phyloP scores from a whole-genome alignment of 2,888 invertebrate genomes.

The Therioaphis trifolii region DNA sequence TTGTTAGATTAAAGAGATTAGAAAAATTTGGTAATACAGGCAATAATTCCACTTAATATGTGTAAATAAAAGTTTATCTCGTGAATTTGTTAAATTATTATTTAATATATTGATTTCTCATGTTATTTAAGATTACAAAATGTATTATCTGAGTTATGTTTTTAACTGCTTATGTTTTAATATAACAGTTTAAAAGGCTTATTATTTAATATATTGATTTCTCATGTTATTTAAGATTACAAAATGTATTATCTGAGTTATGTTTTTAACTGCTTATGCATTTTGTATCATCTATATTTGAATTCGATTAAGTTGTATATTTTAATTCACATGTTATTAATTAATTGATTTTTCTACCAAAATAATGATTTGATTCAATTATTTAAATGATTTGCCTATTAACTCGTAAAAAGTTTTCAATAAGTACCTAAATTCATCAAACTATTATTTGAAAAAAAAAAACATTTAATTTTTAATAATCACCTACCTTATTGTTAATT shows the following conservation, averaged over 20 bases:
- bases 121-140: too few relatives aligned
- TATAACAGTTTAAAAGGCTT: too few relatives aligned
- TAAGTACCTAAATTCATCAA: background rate
- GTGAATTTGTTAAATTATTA: background rate
- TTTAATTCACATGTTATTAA: background rate
- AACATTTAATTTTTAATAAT: background rate
- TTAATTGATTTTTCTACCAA: background rate
- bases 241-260: background rate
- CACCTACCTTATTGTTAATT: too few relatives aligned
- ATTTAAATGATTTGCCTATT: background rate
- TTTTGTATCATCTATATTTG: background rate
- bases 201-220: too few relatives aligned
- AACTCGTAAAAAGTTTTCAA: background rate
- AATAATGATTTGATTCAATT: background rate
- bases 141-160: background rate
- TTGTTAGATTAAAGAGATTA: slow-evolving; percentile 79
- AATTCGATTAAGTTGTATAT: background rate
- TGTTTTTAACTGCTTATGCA: background rate
- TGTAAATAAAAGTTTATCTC: background rate
- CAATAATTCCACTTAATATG: slow-evolving; percentile 6
- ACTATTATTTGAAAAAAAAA: background rate
- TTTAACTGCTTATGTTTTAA: too few relatives aligned
- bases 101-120: too few relatives aligned
- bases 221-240: too few relatives aligned
- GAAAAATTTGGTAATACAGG: slow-evolving; percentile 74